A percentile compares a stretch with the other conserved stretches of the same genome.
These are phyloP conservation scores for Mus minutoides DNA, from an alignment of 2,797 vertebrate species.

Conservation along the genomic window DNA sequence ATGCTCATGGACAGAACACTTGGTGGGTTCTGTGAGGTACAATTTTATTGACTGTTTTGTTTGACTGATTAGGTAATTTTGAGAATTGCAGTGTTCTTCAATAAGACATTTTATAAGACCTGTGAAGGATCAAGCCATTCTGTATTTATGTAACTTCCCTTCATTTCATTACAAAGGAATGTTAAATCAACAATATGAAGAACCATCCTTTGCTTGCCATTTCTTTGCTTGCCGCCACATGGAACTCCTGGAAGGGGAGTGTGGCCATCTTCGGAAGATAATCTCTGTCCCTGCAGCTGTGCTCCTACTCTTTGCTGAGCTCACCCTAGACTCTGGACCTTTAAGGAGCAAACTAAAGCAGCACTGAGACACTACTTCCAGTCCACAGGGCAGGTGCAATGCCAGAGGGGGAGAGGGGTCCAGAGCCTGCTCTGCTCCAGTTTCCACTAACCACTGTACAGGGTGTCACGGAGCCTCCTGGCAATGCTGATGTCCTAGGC, in stretches of 20 bases:
- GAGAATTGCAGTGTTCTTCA: accelerated
- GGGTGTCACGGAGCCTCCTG: not conserved
- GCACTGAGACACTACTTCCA: accelerated
- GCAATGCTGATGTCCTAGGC: accelerated
- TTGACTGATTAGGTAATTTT: too few relatives aligned
- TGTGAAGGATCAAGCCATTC: not conserved
- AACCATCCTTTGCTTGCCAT: too few relatives aligned
- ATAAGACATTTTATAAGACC: accelerated
- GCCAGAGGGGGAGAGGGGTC: not conserved
- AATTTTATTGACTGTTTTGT: not conserved
- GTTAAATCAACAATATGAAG: accelerated
- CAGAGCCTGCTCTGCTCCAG: not conserved
- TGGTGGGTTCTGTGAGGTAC: not conserved
- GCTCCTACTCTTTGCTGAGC: not conserved
- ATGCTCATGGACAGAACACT: not conserved
- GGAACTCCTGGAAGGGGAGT: not conserved
- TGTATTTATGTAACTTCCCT: too few relatives aligned
- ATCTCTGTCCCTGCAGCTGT: not conserved
- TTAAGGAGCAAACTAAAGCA: accelerated
- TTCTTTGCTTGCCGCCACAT: not conserved
- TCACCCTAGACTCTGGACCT: not conserved
- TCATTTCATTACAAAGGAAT: not conserved
- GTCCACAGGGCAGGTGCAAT: too few relatives aligned
- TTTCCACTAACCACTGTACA: too few relatives aligned
- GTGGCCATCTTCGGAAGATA: not conserved